Conservation (phyloP, 2,797 vertebrate genomes). For the Choloepus didactylus region DNA sequence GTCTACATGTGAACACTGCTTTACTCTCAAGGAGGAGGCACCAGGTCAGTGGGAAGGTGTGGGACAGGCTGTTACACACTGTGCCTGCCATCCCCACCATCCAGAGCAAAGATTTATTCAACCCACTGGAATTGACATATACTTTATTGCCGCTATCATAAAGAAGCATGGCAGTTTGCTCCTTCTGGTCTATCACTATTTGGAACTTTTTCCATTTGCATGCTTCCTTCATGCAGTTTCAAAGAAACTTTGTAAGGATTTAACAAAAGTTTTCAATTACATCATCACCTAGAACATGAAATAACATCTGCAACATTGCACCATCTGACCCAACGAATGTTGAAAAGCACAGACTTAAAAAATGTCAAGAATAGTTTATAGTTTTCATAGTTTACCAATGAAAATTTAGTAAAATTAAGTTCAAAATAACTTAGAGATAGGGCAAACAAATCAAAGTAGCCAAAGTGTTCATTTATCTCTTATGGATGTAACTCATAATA, state of each 20-base stretch:
- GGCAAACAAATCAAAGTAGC: background rate
- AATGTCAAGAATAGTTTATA: background rate
- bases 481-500: background rate
- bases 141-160: conserved; percentile 6
- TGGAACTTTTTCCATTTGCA: background rate
- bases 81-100: background rate
- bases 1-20: background rate
- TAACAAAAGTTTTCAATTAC: conserved; percentile 1
- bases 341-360: conserved; percentile 6
- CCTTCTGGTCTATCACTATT: conserved; percentile 21
- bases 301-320: background rate
- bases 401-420: background rate
- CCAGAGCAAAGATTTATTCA: conserved; percentile 70
- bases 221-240: background rate
- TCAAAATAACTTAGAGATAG: background rate
- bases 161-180: background rate
- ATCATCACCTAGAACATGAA: conserved; percentile 40
- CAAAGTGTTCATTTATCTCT: conserved; percentile 47
- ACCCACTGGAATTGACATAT: background rate
- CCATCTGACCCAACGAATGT: background rate
- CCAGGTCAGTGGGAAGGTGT: background rate
- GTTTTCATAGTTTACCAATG: background rate
- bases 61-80: background rate
- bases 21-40: background rate
- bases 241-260: conserved; percentile 32